Conservation (phyloP, 2,888 invertebrate species). For the Shargacucullia verbasci region DNA sequence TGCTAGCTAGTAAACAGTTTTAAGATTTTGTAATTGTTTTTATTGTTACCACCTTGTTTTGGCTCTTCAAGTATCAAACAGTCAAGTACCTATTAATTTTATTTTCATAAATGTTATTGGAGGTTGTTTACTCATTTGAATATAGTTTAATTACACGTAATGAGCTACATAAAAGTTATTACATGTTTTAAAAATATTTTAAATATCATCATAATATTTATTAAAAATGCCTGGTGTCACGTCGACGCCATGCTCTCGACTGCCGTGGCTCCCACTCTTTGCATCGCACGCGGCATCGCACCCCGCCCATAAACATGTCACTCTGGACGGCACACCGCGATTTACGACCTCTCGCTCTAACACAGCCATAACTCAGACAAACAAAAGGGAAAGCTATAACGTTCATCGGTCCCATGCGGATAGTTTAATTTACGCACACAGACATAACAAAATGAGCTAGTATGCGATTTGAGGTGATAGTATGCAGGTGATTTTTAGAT, state of each 20-base stretch:
- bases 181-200: no score
- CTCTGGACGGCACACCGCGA: constrained; percentile 81
- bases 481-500: constrained; percentile 69
- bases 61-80: no score
- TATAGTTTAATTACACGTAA: background rate
- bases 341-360: constrained; percentile 89
- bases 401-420: constrained; percentile 88
- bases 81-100: no score
- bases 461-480: constrained; percentile 77
- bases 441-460: constrained; percentile 83
- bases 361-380: constrained; percentile 85
- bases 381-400: constrained; percentile 89
- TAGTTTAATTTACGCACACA: constrained; percentile 89
- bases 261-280: constrained; percentile 80
- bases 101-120: no score
- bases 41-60: no score
- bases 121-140: no score
- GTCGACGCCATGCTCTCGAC: constrained; percentile 85
- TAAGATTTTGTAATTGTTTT: no score
- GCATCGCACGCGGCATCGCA: constrained; percentile 74
- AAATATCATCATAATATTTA: no score
- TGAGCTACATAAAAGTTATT: no score
- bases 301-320: constrained; percentile 90
- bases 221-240: constrained; percentile 33
- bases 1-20: no score